Evolutionary conservation across 2,113 vertebrate species (phyloP).

Genomic region (Corythornis cristatus): DNA sequence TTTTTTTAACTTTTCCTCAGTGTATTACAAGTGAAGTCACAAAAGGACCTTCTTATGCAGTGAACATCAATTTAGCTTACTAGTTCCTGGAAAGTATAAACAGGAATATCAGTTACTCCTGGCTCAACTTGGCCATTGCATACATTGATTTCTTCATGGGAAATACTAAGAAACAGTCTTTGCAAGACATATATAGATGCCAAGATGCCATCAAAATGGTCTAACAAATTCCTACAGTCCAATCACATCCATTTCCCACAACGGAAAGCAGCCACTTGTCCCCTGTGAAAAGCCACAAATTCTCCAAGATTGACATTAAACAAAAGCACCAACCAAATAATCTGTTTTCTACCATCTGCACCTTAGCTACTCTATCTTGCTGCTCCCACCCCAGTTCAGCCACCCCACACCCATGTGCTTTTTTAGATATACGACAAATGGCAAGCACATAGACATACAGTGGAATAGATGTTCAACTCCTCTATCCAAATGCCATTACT

Average conservation of each 20-base stretch:
- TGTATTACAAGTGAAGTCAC: neutral
- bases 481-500: neutral
- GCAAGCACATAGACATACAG: rapidly evolving
- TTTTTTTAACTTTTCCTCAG: neutral
- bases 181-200: too few relatives aligned
- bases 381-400: neutral
- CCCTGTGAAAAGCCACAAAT: neutral
- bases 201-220: neutral
- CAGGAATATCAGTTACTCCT: neutral
- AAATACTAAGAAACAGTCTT: neutral
- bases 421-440: neutral
- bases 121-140: neutral
- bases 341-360: neutral
- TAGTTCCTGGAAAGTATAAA: neutral
- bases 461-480: neutral
- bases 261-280: neutral
- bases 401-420: neutral
- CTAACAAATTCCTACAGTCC: neutral
- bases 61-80: rapidly evolving
- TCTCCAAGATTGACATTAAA: rapidly evolving
- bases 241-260: rapidly evolving
- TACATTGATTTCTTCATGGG: neutral
- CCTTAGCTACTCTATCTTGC: neutral
- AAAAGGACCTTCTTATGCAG: neutral
- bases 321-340: neutral